A percentile compares a stretch with the other conserved stretches of the same genome.
These are phyloP conservation scores for Graphium colonna DNA, from an alignment of 2,888 invertebrate species.

Conservation along the genomic window DNA sequence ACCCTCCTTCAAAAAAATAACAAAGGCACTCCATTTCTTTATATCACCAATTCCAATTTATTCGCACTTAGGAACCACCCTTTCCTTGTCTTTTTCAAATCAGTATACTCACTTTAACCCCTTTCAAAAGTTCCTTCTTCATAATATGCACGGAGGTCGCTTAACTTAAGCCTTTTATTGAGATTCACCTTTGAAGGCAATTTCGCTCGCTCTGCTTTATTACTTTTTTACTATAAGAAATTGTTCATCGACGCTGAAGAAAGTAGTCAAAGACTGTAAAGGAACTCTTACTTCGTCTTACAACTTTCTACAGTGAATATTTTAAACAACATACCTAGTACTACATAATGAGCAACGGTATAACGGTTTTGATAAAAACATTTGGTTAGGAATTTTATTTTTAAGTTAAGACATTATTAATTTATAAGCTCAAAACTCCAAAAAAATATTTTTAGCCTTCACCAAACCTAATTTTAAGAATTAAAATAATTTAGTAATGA, in stretches of 20 bases:
- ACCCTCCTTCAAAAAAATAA: slow-evolving; percentile 10
- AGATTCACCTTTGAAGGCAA: slow-evolving; percentile 37
- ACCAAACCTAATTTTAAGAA: too few relatives aligned
- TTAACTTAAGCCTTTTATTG: slow-evolving; percentile 36
- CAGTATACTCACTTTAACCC: slow-evolving; percentile 63
- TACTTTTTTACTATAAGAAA: slow-evolving; percentile 39
- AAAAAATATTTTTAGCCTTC: too few relatives aligned
- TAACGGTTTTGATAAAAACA: too few relatives aligned
- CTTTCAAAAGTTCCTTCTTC: slow-evolving; percentile 63
- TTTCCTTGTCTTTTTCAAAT: slow-evolving; percentile 56
- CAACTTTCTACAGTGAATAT: too few relatives aligned
- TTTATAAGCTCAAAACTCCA: too few relatives aligned
- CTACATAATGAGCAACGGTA: too few relatives aligned
- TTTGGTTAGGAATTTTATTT: too few relatives aligned
- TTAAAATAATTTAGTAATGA: too few relatives aligned
- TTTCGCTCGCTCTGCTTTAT: slow-evolving; percentile 53
- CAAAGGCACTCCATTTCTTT: slow-evolving; percentile 27
- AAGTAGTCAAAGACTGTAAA: slow-evolving; percentile 40
- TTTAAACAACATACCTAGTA: too few relatives aligned
- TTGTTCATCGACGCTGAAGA: slow-evolving; percentile 42
- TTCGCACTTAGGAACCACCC: slow-evolving; percentile 62
- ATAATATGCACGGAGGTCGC: slow-evolving; percentile 47
- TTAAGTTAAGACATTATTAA: too few relatives aligned
- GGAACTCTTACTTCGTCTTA: slow-evolving; percentile 27
- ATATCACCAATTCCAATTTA: slow-evolving; percentile 50